Evolutionary conservation across 2,888 invertebrate genomes (phyloP).

Genomic region (Nudaria mundana): DNA sequence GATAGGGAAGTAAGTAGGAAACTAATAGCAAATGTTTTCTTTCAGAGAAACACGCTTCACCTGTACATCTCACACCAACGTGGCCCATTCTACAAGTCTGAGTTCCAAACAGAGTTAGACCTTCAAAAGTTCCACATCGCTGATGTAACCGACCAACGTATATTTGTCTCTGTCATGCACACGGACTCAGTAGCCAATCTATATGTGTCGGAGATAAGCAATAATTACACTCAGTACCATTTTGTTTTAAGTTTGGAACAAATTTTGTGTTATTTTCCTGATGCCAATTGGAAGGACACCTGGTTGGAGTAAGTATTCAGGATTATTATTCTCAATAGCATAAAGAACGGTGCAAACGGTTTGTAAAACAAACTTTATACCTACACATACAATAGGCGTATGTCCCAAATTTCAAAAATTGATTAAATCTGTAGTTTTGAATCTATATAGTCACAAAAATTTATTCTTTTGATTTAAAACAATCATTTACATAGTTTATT

Average conservation of each 20-base stretch:
- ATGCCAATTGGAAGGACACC: conserved; percentile 89
- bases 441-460: no score
- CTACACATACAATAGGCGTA: no score
- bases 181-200: conserved; percentile 86
- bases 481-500: no score
- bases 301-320: conserved; percentile 87
- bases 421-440: no score
- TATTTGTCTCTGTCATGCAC: conserved; percentile 92
- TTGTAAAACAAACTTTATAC: no score
- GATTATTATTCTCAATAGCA: neutral
- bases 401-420: no score
- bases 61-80: conserved; percentile 89
- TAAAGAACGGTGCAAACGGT: no score
- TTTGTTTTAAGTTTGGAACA: conserved; percentile 90
- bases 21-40: conserved; percentile 14
- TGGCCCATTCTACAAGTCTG: conserved; percentile 85
- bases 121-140: conserved; percentile 88
- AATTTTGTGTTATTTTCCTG: conserved; percentile 92
- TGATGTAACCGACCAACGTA: conserved; percentile 90
- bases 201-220: conserved; percentile 88
- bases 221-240: conserved; percentile 83
- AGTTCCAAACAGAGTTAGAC: conserved; percentile 87
- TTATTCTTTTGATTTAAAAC: no score
- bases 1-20: no score
- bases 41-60: conserved; percentile 78